Base-by-base conservation (phyloP, 2,888 invertebrate genomes). In the Aleiodes testaceus region DNA sequence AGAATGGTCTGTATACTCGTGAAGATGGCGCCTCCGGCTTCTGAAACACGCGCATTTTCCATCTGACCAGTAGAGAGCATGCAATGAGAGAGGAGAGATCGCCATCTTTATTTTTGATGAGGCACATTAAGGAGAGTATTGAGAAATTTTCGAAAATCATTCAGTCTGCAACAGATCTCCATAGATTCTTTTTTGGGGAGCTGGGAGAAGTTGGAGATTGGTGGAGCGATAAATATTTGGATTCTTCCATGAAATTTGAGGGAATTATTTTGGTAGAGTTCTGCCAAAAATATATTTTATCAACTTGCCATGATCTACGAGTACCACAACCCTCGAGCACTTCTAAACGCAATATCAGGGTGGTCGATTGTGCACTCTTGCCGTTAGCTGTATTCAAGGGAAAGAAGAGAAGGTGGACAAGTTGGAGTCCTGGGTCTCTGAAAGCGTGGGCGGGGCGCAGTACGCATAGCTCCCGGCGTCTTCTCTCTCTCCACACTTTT, bases 391-490 rank as follows among this genome's bases (percentile, higher is more conserved):
- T 85, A 84, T 82, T n/a, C 78, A 73, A 77, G 36, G 26, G 12
- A 36, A 59, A 36, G 77, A 81, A 82, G 81, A 81, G 82, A 85
- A 85, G 85, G 85, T 85, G 85, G 86, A 87, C 86, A 87, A 85
- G 84, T 86, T 84, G 84, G 22, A 85, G 83, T 84, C 82, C 79
- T 82, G 81, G 80, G 84, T 84, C 85, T 87, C 81, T 86, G 85
- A 85, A 84, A 85, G 86, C 86, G 86, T 86, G 85, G 87, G 87
- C 86, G 87, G 87, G 81, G 86, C 86, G 80, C 85, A 85, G 84
- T 86, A 86, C 86, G 87, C 85, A 86, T 85, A 83, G 85, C 85
- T 84, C 84, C 85, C 83, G 84, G 84, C 85, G 84, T 81, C 82
- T 82, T 80, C 79, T 72, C 74, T 69, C 59, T 47, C 55, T 20